A percentile compares a stretch with the other conserved stretches of the same genome.
Conservation (phyloP, 2,888 invertebrate species). For the Therioaphis trifolii region DNA sequence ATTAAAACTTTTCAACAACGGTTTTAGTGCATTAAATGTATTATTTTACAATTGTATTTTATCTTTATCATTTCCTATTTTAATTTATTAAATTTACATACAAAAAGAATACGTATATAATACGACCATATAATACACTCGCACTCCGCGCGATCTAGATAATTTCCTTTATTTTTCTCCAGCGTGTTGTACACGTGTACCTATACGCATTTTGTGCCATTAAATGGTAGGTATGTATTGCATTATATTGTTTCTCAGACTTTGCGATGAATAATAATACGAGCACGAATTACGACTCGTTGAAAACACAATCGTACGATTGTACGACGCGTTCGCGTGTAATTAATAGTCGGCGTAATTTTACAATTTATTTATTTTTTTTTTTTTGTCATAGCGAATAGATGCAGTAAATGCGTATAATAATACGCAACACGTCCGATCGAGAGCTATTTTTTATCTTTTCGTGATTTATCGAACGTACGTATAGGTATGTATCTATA, state of each 20-base stretch:
- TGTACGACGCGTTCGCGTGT: not conserved
- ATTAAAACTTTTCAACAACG: constrained; percentile 25
- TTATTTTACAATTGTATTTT: constrained; percentile 6
- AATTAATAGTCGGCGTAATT: too few species aligned
- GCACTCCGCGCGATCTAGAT: not conserved
- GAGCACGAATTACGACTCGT: too few species aligned
- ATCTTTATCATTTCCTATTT: not conserved
- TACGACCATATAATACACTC: not conserved
- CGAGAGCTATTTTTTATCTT: too few species aligned
- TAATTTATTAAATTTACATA: not conserved
- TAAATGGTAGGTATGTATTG: not conserved
- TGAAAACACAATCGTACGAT: too few species aligned
- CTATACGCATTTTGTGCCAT: not conserved
- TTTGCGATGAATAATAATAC: too few species aligned
- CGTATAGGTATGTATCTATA: too few species aligned
- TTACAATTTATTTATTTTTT: too few species aligned
- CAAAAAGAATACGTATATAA: not conserved
- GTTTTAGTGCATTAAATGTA: constrained; percentile 14
- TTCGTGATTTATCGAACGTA: too few species aligned
- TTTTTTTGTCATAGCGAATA: too few species aligned
- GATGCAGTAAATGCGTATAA: too few species aligned
- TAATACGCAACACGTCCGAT: too few species aligned
- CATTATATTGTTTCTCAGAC: not conserved
- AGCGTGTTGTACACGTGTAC: not conserved
- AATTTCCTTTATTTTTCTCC: not conserved